Conservation (phyloP, 1,140 invertebrate genomes). For the Rhynchophorus ferrugineus region DNA sequence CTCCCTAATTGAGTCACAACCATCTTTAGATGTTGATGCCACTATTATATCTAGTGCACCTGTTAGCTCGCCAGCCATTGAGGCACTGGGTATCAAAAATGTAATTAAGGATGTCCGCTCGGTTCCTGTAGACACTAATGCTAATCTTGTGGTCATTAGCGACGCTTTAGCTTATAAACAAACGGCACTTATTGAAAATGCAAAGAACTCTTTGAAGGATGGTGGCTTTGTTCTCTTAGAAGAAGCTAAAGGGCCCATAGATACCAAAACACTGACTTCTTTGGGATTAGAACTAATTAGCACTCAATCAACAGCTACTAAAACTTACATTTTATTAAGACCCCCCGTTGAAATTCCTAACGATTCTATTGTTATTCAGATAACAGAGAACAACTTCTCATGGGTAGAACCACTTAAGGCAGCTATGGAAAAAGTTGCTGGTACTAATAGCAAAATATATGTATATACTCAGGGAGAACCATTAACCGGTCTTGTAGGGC, state of each 20-base stretch:
- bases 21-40: constrained; percentile 53
- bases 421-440: constrained; percentile 53
- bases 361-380: constrained; percentile 48
- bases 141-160: constrained; percentile 55
- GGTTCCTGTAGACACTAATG: constrained; percentile 53
- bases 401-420: constrained; percentile 81
- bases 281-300: constrained; percentile 45
- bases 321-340: constrained; percentile 54
- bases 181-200: constrained; percentile 47
- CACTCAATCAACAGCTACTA: constrained; percentile 51
- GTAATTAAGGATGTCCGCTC: constrained; percentile 46
- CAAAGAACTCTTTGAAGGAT: constrained; percentile 55
- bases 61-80: constrained; percentile 43
- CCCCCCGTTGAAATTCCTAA: constrained; percentile 39
- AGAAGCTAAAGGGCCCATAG: constrained; percentile 53
- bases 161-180: constrained; percentile 52
- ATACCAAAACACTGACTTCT: constrained; percentile 39
- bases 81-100: constrained; percentile 50
- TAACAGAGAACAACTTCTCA: constrained; percentile 59
- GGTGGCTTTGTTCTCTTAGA: constrained; percentile 73
- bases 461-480: constrained; percentile 62
- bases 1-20: constrained; percentile 58
- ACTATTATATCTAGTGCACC: constrained; percentile 45
- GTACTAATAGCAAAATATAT: constrained; percentile 55
- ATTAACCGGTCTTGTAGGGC: constrained; percentile 70